Base-by-base conservation (phyloP, 2,113 vertebrate genomes). In the Xenotilapia caudafasciata region DNA sequence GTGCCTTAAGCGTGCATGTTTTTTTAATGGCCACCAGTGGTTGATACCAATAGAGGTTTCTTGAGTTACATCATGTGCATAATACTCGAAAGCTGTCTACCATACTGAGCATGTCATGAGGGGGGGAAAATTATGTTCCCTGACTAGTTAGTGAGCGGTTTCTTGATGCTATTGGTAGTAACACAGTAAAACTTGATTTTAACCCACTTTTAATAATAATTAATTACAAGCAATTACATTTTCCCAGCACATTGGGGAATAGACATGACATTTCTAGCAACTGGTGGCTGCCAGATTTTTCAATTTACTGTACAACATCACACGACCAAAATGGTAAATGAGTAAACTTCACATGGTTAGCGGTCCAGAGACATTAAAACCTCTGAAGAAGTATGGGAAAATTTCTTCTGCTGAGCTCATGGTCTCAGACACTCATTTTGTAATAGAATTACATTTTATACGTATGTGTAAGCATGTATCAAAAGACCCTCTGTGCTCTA, bases 51-150 rank as follows among this genome's bases (percentile, higher is more conserved):
- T 70, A 23, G 38, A 42, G 38, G 7, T 45, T 73, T 26, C 38
- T 45, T 73, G 38, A 15, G 38, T 73, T 42, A 6, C 65, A 45
- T 45, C 21, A 73, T 73, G 65, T 73, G 65, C 21, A 15, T 73
- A 42, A 8, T 42, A 42, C 38, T 42, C 5, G 2, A 70, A 4
- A 42, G 13, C n/a, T 15, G 38, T 70, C n/a, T 15, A 42, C 21
- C 65, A 70, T 15, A 70, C 38, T 70, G 65, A 42, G 38, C 7
- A 7, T 9, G 38, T 68, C 65, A 70, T 23, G 5, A 42, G 38
- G 3, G 19, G 35, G 12, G 2, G 0, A 0, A 9, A 42, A 23
- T 42, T 14, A 21, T 9, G 6, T 70, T 42, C n/a, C 2, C n/a
- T 40, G n/a, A 42, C 2, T 21, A 23, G 35, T 70, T 45, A 9